Base-by-base conservation (phyloP, 2,888 invertebrate species). In the Drosophila leonis region DNA sequence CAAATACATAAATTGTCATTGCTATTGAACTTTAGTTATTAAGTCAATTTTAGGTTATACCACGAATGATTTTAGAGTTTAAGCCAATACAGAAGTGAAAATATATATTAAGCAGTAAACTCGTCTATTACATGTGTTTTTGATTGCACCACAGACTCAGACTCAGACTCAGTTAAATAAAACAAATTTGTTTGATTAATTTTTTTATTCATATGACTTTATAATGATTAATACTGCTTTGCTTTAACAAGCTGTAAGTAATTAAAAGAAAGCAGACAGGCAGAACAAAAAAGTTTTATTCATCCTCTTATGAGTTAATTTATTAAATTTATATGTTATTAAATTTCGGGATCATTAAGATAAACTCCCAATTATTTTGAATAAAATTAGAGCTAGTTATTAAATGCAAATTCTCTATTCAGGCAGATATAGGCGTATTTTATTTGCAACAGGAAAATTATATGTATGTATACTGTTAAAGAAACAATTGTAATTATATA, bases 1-100 rank as follows among this genome's bases (percentile, higher is more conserved):
- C 70, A 83, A 80, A 69, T 65, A 78, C 67, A 81, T 78, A 56
- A 84, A 79, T 67, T 77, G 85, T 87, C 88, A 87, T 77, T 83
- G 69, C 78, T 83, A 83, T 75, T 89, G 73, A 79, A 84, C 72
- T 87, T 87, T 89, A 89, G 78, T 68, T 80, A 18, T 77, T 84
- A 84, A 84, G 89, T 68, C 71, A 69, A 70, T 72, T 81, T 79
- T 79, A 84, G 79, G 71, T 81, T 72, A 87, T 61, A 54, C 82
- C 82, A 83, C 71, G 65, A 79, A 89, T 84, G 80, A 80, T 87
- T 83, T 59, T 89, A 85, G 75, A 52, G 60, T 55, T 46, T 84
- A 87, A 84, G 84, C 37, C 37, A 65, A 73, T 71, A 41, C 65
- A 65, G 67, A 79, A 79, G 65, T 72, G 69, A 79, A 80, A 72